phyloP scores from a whole-genome alignment of 2,888 invertebrate genomes.

The Oligia strigilis region DNA sequence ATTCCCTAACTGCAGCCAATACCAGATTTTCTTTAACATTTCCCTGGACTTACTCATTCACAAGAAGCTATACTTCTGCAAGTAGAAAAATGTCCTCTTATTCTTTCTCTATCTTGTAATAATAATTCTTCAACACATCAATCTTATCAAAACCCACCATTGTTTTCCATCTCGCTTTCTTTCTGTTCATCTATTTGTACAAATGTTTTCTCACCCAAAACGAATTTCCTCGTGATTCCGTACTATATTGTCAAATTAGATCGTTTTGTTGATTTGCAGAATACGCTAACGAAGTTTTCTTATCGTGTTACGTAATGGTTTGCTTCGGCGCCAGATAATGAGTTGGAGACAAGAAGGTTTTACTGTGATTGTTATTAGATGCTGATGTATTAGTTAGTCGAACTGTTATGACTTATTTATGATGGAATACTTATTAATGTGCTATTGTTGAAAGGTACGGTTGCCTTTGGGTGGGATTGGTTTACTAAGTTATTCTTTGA shows the following conservation, averaged over 20 bases:
- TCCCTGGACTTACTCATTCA: neutral
- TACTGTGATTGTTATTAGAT: conserved; percentile 35
- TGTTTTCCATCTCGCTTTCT: conserved; percentile 1
- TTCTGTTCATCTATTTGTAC: conserved; percentile 5
- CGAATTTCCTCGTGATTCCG: conserved; percentile 30
- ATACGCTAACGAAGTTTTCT: conserved; percentile 51
- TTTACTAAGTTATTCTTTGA: neutral
- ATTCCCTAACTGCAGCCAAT: neutral
- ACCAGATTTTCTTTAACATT: neutral
- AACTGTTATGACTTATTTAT: conserved; percentile 5
- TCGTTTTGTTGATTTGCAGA: conserved; percentile 48
- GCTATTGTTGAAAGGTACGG: neutral
- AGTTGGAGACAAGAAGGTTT: conserved; percentile 26
- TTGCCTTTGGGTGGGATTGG: neutral
- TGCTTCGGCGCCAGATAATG: conserved; percentile 27
- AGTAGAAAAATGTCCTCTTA: neutral
- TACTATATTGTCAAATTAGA: conserved; percentile 49
- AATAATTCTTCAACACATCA: neutral
- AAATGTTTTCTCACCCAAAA: conserved; percentile 30
- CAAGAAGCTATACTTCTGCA: neutral
- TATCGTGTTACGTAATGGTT: conserved; percentile 47
- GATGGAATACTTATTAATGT: too few relatives aligned
- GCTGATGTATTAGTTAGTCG: conserved; percentile 10
- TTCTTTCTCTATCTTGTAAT: neutral
- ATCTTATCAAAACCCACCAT: neutral